Base-by-base conservation (phyloP, 2,113 vertebrate genomes). In the Epinephelus fuscoguttatus region DNA sequence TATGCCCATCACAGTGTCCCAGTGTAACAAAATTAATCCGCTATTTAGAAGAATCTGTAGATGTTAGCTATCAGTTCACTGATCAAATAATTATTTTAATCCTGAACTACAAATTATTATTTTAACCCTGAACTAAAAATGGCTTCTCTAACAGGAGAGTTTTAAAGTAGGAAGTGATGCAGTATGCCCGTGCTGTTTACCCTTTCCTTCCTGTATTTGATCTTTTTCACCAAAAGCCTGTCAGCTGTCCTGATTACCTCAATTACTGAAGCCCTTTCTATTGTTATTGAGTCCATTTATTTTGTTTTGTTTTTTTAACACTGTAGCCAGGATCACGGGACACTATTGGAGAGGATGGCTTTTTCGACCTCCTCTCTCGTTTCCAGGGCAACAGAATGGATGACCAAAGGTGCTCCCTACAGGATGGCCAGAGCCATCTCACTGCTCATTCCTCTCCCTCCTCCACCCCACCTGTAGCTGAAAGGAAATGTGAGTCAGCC, bases 321-420 rank as follows among this genome's bases (percentile, higher is more conserved):
- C 55, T 52, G 17, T 49, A 91, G 86, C 89, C 97, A 91, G 95
- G 93, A 80, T 93, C 88, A 8, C 89, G 76, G 4, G 97, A 97
- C 72, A 92, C 94, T 17, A 57, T 96, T 63, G 97, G 96, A 50
- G 98, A 99, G 21, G 98, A 99, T 81, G 95, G 96, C 10, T 99
- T 99, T 89, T 98, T 99, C 89, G 97, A 99, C 91, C 95, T 99
- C 42, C 93, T 99, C 70, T 98, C 97, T 73, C 96, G 97, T 59
- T 99, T 99, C 94, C 98, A 99, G 89, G 97, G 97, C 91, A 98
- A 94, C 88, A 95, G 98, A 80, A 97, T 99, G 97, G 98, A 99
- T 14, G 98, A 99, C 85, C 98, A 99, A 95, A 96, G 98, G 91
- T 99, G 96, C 92, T 94, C 89, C 88, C 94, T 98, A 69, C 81